Base-by-base conservation (phyloP, 2,888 invertebrate genomes). In the Pollenia amentaria region DNA sequence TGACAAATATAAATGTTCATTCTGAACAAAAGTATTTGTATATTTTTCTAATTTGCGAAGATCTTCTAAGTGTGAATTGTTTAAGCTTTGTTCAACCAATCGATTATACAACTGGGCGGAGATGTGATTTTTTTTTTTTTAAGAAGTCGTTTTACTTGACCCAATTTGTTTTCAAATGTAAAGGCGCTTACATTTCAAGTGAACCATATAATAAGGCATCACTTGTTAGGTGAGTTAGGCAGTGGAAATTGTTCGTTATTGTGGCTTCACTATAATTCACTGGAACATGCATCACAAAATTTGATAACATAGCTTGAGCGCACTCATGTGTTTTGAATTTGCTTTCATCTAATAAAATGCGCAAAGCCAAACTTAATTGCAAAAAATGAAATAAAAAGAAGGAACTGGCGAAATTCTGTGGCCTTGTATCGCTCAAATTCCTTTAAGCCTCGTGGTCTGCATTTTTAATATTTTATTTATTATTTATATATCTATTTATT, bases 401-500 rank as follows among this genome's bases (percentile, higher is more conserved):
- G 29, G 38, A 80, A 62, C 18, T 64, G 62, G 11, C 80, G 48
- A 46, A 80, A 80, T 55, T 83, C 76, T 62, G 83, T 77, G 6
- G 72, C 78, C 67, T 78, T 83, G 42, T 67, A 84, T 78, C 78
- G 73, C 14, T 85, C 75, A 46, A 85, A 64, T 69, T 85, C 79
- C 40, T 76, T 70, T 44, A 85, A 70, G 18, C n/a, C 55, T 76
- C 76, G 42, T 46, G 76, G 55, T 2, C 48, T 73, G n/a, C n/a
- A n/a, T n/a, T n/a, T n/a, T n/a, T n/a, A n/a, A n/a, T n/a, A n/a
- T n/a, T n/a, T n/a, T n/a, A n/a, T n/a, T n/a, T n/a, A n/a, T n/a
- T n/a, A n/a, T n/a, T n/a, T n/a, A n/a, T n/a, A n/a, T n/a, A n/a
- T n/a, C n/a, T n/a, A n/a, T n/a, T n/a, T n/a, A n/a, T n/a, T n/a